Evolutionary conservation across 2,888 invertebrate genomes (phyloP).

Genomic region (Scaptomyza polygonia): DNA sequence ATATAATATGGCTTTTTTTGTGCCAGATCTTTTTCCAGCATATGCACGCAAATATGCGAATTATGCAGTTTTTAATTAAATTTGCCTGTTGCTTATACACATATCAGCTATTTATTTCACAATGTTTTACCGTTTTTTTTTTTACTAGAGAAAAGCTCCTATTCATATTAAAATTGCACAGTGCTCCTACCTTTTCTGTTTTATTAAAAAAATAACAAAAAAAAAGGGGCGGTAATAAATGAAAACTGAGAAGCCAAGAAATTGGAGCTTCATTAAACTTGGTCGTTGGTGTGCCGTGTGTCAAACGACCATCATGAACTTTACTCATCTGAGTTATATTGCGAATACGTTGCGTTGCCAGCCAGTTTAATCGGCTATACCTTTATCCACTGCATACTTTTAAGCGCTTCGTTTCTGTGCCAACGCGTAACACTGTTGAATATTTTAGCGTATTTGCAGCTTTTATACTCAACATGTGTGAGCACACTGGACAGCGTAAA

Average conservation of each 20-base stretch:
- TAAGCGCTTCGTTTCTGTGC: constrained; percentile 28
- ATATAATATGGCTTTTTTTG: not conserved
- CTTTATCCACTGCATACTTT: constrained; percentile 50
- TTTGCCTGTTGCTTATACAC: constrained; percentile 36
- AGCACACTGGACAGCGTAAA: constrained; percentile 1
- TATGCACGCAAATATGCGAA: constrained; percentile 23
- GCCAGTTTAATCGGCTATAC: constrained; percentile 2
- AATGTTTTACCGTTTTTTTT: not conserved
- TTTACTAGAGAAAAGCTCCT: constrained; percentile 5
- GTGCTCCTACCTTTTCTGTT: constrained; percentile 1
- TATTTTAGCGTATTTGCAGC: constrained; percentile 64
- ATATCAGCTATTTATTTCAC: constrained; percentile 5
- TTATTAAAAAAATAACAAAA: not conserved
- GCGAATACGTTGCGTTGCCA: constrained; percentile 38
- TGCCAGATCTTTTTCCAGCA: not conserved
- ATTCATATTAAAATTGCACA: constrained; percentile 17
- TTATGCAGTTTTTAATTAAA: constrained; percentile 73
- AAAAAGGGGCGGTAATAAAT: too few relatives aligned
- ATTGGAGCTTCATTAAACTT: not conserved
- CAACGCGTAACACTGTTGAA: constrained; percentile 60
- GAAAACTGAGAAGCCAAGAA: not conserved
- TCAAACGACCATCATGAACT: constrained; percentile 13
- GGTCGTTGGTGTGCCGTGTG: not conserved
- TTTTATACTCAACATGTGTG: constrained; percentile 38
- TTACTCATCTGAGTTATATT: constrained; percentile 23